A percentile compares a stretch with the other conserved stretches of the same genome.
phyloP scores from a whole-genome alignment of 2,888 invertebrate species.

The Andrena fulva region DNA sequence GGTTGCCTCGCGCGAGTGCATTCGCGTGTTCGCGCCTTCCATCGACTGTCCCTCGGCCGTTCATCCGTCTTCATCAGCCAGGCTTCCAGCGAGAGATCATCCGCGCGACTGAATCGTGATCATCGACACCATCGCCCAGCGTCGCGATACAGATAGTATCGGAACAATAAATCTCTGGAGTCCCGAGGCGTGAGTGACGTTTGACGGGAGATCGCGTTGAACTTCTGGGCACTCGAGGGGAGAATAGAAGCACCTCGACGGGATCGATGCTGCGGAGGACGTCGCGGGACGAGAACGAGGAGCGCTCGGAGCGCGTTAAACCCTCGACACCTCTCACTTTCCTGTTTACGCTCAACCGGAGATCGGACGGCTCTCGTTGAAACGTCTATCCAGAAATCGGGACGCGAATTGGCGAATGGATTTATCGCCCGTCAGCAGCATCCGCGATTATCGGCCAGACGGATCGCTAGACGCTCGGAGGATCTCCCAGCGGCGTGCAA shows the following conservation, averaged over 20 bases:
- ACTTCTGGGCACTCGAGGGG: background rate
- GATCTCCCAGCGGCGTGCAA: background rate
- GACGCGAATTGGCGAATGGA: conserved; percentile 29
- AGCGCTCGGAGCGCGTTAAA: background rate
- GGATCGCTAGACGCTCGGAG: conserved; percentile 5
- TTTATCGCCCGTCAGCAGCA: conserved; percentile 33
- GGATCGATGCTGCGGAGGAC: background rate
- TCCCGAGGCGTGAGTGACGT: background rate
- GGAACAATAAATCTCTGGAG: background rate
- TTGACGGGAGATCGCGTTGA: conserved; percentile 2
- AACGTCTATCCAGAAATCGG: conserved; percentile 7
- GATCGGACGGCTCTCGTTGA: background rate
- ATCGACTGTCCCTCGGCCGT: background rate
- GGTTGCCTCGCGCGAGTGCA: background rate
- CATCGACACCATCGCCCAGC: background rate
- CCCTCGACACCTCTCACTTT: background rate
- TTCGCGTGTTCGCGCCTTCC: background rate
- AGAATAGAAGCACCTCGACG: background rate
- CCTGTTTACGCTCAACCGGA: background rate
- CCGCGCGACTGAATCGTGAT: conserved; percentile 14
- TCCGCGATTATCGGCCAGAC: conserved; percentile 19
- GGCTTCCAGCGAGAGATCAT: background rate
- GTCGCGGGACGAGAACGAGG: background rate
- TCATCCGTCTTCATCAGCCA: conserved; percentile 15
- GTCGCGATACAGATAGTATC: background rate